Base-by-base conservation (phyloP, 2,113 vertebrate genomes). In the Callocephalon fimbriatum region DNA sequence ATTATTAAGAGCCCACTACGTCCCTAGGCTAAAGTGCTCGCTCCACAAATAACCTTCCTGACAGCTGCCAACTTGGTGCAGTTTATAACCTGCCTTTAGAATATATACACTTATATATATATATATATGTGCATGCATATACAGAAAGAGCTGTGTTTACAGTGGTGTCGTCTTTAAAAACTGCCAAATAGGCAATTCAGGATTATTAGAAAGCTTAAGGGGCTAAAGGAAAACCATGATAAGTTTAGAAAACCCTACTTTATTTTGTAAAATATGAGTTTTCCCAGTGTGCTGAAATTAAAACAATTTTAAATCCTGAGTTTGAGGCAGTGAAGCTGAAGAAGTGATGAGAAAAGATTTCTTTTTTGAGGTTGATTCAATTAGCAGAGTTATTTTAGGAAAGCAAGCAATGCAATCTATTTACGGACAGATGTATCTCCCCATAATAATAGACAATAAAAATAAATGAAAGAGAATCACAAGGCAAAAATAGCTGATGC, bases 1-100 rank as follows among this genome's bases (percentile, higher is more conserved):
- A 95, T 98, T 98, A 98, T 97, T 97, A 98, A 97, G 96, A 97
- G 68, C 78, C 86, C 78, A 7, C 68, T 84, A 72, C 78, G 45
- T 97, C 98, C 98, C 93, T 92, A 70, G 97, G 98, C 97, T 96
- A 93, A 96, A 97, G 94, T 1, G 0, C 88, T 96, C 53, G 48
- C 65, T 85, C 88, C 45, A 85, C 77, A 59, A 96, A 97, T 96
- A 94, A 97, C 53, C 40, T 45, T 94, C 72, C 61, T 2, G 44
- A 92, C 88, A 66, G 91, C 96, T 96, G 98, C 97, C 98, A 97
- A 92, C 71, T 16, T 29, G 35, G 93, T 92, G 90, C 94, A 94
- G 86, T 96, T 97, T 96, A 94, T 95, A 97, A 95, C 92, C 84
- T 88, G 90, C 74, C 82, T 95, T 91, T 83, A 51, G 79, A 96